Base-by-base conservation (phyloP, 2,797 vertebrate genomes). In the Sebastes variabilis region DNA sequence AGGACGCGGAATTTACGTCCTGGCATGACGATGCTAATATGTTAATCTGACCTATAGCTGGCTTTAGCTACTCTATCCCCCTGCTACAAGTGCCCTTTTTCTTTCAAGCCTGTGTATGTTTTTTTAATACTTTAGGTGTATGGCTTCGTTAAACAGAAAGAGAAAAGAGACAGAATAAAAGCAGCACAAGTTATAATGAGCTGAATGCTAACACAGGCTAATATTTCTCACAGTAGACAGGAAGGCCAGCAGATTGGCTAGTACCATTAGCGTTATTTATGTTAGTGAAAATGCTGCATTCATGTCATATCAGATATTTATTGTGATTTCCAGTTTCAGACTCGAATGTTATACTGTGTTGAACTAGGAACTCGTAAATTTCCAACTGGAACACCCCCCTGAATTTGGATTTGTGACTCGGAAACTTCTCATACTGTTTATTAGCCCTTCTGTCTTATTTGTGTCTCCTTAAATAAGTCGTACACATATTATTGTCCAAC, bases 141-240 rank as follows among this genome's bases (percentile, higher is more conserved):
- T 91, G 91, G 91, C 84, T 90, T 66, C 66, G 29, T 81, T 64
- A 62, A 20, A 18, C 18, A 58, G 32, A 6, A 66, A 29, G n/a
- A 73, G 36, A 24, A 36, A 20, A 46, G 42, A 49, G 60, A 80
- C 27, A 38, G 24, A 58, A 36, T 32, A 71, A 78, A 80, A 83
- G 69, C 38, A 24, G 67, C 13, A 6, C 13, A 36, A 34, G 62
- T 65, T 75, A 68, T 8, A 56, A 79, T 27, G 18, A 91, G 77
- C 73, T 54, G 46, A 75, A 77, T 22, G 70, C 85, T 72, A 90
- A 91, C 75, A 85, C 85, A 78, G 81, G 87, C 90, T 92, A 92
- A 88, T 70, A 73, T 79, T 85, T 92, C 83, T 93, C 89, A 94
- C 89, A 94, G 89, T 89, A 88, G 88, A 90, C 85, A 87, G 82